These are phyloP conservation scores for Hyperoplus immaculatus DNA, from an alignment of 2,797 vertebrate species.

Conservation along the genomic window DNA sequence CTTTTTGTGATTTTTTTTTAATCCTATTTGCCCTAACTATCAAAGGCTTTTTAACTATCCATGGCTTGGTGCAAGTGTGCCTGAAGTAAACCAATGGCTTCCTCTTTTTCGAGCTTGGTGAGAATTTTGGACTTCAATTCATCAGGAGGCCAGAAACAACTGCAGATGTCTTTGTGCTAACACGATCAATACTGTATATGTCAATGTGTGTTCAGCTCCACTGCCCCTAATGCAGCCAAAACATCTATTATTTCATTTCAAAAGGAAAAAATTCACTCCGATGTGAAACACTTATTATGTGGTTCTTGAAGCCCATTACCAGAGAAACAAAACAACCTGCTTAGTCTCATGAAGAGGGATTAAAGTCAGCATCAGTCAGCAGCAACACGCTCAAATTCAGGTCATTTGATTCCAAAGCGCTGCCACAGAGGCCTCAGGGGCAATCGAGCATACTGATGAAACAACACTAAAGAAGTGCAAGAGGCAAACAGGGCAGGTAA, in stretches of 20 bases:
- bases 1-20: no score
- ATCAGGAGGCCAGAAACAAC: background rate
- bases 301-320: slow-evolving; percentile 3
- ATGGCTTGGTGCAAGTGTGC: no score
- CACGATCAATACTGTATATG: background rate
- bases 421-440: slow-evolving; percentile 4
- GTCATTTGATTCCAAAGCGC: slow-evolving; percentile 15
- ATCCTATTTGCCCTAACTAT: no score
- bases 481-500: background rate
- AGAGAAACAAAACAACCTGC: slow-evolving; percentile 30
- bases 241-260: background rate
- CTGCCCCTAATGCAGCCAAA: background rate
- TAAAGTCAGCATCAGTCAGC: slow-evolving; percentile 38
- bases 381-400: slow-evolving; percentile 5
- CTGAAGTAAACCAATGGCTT: no score
- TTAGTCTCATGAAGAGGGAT: slow-evolving; percentile 47
- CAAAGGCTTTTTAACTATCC: no score
- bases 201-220: background rate
- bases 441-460: slow-evolving; percentile 22
- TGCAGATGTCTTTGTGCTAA: background rate
- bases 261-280: background rate
- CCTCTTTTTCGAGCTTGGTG: no score
- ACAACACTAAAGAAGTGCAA: slow-evolving; percentile 4
- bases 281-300: background rate
- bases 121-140: background rate